These are phyloP conservation scores for Thermophis baileyi DNA, from an alignment of 2,113 vertebrate species.

Conservation along the genomic window DNA sequence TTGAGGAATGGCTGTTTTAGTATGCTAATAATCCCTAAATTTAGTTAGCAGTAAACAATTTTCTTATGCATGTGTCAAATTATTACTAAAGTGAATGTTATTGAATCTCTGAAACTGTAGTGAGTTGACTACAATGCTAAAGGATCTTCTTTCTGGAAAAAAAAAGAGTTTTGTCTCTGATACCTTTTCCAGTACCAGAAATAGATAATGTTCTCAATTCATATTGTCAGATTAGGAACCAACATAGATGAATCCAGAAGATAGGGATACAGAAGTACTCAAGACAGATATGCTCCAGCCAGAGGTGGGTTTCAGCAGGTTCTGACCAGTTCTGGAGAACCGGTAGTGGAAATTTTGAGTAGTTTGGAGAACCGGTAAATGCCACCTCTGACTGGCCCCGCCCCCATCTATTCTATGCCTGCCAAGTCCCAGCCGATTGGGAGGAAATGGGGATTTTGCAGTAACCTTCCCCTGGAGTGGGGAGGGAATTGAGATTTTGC, in stretches of 20 bases:
- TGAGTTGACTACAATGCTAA: not conserved
- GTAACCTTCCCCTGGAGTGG: too few relatives aligned
- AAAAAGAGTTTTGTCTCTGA: not conserved
- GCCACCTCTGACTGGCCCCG: too few relatives aligned
- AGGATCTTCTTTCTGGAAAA: not conserved
- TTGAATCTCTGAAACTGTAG: not conserved
- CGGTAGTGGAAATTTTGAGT: too few relatives aligned
- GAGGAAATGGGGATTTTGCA: too few relatives aligned
- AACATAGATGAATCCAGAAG: not conserved
- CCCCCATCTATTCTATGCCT: too few relatives aligned
- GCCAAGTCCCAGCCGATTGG: too few relatives aligned
- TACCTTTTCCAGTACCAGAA: not conserved
- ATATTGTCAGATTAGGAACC: not conserved
- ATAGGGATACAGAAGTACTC: not conserved
- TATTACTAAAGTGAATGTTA: not conserved
- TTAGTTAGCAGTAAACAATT: not conserved
- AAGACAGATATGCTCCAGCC: not conserved
- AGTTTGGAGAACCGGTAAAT: too few relatives aligned
- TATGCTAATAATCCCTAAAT: not conserved
- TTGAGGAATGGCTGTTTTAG: not conserved
- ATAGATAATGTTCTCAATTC: not conserved
- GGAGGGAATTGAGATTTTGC: too few relatives aligned
- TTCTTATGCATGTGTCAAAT: not conserved
- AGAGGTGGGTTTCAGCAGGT: too few relatives aligned
- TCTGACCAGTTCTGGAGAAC: too few relatives aligned